A percentile compares a stretch with the other conserved stretches of the same genome.
Conservation (phyloP, 2,888 invertebrate species). For the Agonopterix subpropinquella region DNA sequence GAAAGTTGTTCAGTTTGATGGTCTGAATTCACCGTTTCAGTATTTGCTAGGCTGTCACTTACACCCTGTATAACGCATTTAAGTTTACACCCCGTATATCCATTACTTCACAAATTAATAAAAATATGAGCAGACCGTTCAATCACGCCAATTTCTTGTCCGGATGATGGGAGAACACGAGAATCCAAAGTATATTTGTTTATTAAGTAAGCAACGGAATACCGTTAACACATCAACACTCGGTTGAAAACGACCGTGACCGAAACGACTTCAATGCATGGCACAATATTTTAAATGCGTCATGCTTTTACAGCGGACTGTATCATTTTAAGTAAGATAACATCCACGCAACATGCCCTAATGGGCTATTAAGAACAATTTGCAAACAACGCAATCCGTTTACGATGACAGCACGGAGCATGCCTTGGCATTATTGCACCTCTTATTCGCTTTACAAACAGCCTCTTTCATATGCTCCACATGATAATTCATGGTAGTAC, state of each 20-base stretch:
- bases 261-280: neutral
- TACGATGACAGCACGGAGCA: slow-evolving; percentile 41
- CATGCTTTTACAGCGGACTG: slow-evolving; percentile 9
- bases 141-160: too few species aligned
- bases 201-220: too few species aligned
- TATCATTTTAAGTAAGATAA: slow-evolving; percentile 25
- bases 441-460: slow-evolving; percentile 59
- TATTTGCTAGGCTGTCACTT: too few species aligned
- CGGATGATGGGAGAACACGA: too few species aligned
- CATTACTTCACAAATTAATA: too few species aligned
- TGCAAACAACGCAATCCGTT: slow-evolving; percentile 51
- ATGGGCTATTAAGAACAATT: slow-evolving; percentile 45
- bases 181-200: too few species aligned
- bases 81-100: too few species aligned
- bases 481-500: slow-evolving; percentile 42
- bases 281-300: slow-evolving; percentile 2
- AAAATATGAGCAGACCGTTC: too few species aligned
- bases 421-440: slow-evolving; percentile 47
- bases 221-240: too few species aligned
- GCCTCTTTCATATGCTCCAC: slow-evolving; percentile 61
- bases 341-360: slow-evolving; percentile 25
- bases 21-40: too few species aligned
- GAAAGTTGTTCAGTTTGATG: too few species aligned
- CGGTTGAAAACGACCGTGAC: neutral
- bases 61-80: too few species aligned